phyloP scores from a whole-genome alignment of 2,113 vertebrate species.

The Austrofundulus limnaeus region DNA sequence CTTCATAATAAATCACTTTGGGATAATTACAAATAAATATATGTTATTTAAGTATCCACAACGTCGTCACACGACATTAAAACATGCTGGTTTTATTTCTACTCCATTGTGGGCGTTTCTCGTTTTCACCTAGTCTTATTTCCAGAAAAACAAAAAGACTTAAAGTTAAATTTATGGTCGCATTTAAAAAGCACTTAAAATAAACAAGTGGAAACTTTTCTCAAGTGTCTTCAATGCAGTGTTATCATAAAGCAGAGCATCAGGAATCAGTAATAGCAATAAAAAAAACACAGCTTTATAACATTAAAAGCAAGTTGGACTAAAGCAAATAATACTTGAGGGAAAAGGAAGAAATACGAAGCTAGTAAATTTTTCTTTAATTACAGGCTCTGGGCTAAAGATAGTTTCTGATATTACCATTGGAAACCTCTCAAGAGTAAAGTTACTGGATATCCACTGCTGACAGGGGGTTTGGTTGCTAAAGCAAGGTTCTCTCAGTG shows the following conservation, averaged over 20 bases:
- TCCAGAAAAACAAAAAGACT: background rate
- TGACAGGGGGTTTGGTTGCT: slow-evolving; percentile 56
- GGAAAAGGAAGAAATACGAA: slow-evolving; percentile 58
- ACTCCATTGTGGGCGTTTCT: background rate
- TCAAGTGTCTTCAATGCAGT: background rate
- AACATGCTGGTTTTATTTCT: no score
- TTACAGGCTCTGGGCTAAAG: slow-evolving; percentile 59
- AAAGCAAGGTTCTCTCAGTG: slow-evolving; percentile 45
- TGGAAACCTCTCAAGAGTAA: slow-evolving; percentile 36
- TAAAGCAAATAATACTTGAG: slow-evolving; percentile 56
- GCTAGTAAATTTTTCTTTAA: slow-evolving; percentile 48
- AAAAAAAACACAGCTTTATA: slow-evolving; percentile 11
- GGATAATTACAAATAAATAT: background rate
- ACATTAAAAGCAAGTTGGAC: slow-evolving; percentile 28
- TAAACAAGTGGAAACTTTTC: slow-evolving; percentile 1
- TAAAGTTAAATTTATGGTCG: slow-evolving; percentile 3
- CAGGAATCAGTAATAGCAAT: slow-evolving; percentile 6
- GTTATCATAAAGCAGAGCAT: slow-evolving; percentile 33
- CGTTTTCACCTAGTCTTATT: background rate
- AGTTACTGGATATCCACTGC: slow-evolving; percentile 53
- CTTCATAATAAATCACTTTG: background rate
- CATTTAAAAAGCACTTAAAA: slow-evolving; percentile 14
- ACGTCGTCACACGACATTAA: background rate
- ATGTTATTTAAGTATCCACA: background rate
- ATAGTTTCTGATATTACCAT: slow-evolving; percentile 57